phyloP scores from a whole-genome alignment of 92 coral and sea anemone genomes.

The Paramuricea clavata region DNA sequence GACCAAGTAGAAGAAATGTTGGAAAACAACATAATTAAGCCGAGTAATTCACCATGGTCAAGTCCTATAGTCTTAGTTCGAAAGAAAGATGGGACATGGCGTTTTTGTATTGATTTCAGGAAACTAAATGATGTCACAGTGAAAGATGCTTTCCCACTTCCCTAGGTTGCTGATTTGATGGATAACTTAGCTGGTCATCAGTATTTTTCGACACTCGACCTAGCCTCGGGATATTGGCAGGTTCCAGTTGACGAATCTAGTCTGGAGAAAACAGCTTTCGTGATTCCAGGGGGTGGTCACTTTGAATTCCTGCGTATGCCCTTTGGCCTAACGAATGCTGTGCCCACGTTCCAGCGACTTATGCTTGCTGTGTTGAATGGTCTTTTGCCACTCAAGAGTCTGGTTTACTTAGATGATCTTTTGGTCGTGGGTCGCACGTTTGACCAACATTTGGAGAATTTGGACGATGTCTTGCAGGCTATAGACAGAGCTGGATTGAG shows the following conservation, averaged over 20 bases:
- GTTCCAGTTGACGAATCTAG: conserved; percentile 38
- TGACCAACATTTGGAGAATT: background rate
- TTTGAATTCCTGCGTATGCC: conserved; percentile 50
- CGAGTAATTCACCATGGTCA: conserved; percentile 61
- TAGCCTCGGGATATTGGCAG: conserved; percentile 62
- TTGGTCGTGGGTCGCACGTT: too few species aligned
- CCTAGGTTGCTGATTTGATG: conserved; percentile 59
- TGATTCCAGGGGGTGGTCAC: conserved; percentile 45
- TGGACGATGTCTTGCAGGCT: too few species aligned
- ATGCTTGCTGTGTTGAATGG: too few species aligned
- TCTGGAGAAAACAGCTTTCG: conserved; percentile 49
- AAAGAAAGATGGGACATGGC: conserved; percentile 48
- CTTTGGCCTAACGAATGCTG: too few species aligned
- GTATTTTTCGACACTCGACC: conserved; percentile 49
- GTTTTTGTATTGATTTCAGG: conserved; percentile 58
- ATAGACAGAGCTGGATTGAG: background rate
- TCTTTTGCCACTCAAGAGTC: too few species aligned
- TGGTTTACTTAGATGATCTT: too few species aligned
- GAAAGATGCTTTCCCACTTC: conserved; percentile 64
- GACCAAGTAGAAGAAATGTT: background rate
- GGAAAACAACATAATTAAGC: conserved; percentile 1
- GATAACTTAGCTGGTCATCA: conserved; percentile 50
- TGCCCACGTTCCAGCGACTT: too few species aligned
- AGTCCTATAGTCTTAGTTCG: conserved; percentile 58
- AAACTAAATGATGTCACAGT: conserved; percentile 52